These are phyloP conservation scores for Tenthredo distinguenda DNA, from an alignment of 2,888 invertebrate species.

Conservation along the genomic window DNA sequence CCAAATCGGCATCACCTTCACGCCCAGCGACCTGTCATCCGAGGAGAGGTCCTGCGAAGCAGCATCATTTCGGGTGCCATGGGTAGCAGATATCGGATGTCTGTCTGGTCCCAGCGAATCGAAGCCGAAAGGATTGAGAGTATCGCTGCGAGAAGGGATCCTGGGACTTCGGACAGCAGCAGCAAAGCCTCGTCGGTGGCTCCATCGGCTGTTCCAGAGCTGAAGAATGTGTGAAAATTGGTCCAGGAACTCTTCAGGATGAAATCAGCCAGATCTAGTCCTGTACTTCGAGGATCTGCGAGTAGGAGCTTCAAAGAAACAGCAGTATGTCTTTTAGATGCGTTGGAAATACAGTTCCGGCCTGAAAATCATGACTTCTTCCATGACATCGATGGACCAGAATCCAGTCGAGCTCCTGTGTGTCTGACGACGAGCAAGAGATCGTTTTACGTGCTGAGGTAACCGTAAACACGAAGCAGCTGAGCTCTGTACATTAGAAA, in stretches of 20 bases:
- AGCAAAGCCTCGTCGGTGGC: not conserved
- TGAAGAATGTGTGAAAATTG: not conserved
- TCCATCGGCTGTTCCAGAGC: not conserved
- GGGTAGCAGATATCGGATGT: conserved; percentile 73
- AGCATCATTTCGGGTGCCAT: conserved; percentile 77
- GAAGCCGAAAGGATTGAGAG: not conserved
- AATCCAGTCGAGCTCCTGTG: not conserved
- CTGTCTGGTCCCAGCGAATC: conserved; percentile 14
- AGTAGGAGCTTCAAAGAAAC: not conserved
- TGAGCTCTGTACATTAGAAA: not conserved
- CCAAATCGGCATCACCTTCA: conserved; percentile 63
- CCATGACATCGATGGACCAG: not conserved
- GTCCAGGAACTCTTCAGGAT: not conserved
- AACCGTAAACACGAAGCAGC: not conserved
- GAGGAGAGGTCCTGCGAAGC: conserved; percentile 82
- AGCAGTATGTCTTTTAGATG: not conserved
- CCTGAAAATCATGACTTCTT: not conserved
- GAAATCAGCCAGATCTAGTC: not conserved
- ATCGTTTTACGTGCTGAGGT: conserved; percentile 4
- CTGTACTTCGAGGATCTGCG: not conserved
- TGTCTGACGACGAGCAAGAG: not conserved
- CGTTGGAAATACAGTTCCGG: not conserved
- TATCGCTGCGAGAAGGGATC: not conserved
- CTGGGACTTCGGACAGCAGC: not conserved
- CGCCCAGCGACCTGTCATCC: conserved; percentile 80